Evolutionary conservation across 35 echinoderm and acorn worm genomes (phyloP).

Genomic region (Diadema setosum): DNA sequence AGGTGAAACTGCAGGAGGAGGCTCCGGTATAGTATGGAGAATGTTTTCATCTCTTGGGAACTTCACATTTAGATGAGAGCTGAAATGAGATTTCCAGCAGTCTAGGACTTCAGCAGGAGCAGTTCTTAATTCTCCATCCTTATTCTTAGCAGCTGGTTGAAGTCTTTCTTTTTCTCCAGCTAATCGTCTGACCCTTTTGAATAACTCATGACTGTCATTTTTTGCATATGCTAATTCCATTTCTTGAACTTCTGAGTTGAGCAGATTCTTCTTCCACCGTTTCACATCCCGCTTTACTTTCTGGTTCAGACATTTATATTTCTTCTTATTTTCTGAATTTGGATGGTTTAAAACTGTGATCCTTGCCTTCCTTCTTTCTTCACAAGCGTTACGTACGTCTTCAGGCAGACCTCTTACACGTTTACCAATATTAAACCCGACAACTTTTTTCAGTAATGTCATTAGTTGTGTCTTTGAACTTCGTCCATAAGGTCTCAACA

Average conservation of each 20-base stretch:
- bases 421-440: not conserved
- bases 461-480: not conserved
- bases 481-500: not conserved
- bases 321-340: not conserved
- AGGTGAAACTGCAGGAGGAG: not conserved
- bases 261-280: not conserved
- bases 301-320: not conserved
- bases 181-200: not conserved
- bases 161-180: not conserved
- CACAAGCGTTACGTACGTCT: conserved; percentile 1
- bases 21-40: not conserved
- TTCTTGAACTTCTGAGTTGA: not conserved
- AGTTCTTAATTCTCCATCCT: conserved; percentile 7
- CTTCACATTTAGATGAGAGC: not conserved
- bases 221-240: not conserved
- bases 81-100: conserved; percentile 1
- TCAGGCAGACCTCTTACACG: not conserved
- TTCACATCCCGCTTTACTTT: not conserved
- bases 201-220: not conserved
- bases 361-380: conserved; percentile 7
- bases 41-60: not conserved
- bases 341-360: not conserved
- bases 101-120: conserved; percentile 12
- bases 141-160: conserved; percentile 7
- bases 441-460: not conserved